Percentiles rank a stretch among this genome's conserved stretches.
These are phyloP conservation scores for Eupsittula cactorum DNA, from an alignment of 2,113 vertebrate species.

Conservation along the genomic window DNA sequence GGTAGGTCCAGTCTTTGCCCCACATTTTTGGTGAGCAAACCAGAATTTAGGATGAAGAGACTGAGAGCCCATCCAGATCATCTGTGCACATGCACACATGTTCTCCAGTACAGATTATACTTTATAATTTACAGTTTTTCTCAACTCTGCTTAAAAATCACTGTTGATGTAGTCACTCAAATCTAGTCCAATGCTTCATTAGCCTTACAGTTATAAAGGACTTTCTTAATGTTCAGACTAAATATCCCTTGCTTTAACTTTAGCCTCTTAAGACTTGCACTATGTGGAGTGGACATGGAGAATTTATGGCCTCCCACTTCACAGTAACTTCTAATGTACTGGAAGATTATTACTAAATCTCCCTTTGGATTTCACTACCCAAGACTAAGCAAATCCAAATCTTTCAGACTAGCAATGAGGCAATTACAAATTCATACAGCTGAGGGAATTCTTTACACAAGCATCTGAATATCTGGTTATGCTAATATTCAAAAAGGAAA, in stretches of 20 bases:
- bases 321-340: neutral
- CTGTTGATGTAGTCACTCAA: neutral
- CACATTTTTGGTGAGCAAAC: neutral
- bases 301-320: neutral
- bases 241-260: neutral
- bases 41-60: neutral
- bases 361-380: neutral
- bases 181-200: neutral
- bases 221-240: neutral
- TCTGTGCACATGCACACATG: neutral
- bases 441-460: neutral
- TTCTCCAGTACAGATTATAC: neutral
- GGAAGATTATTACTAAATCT: neutral
- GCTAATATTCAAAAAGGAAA: neutral
- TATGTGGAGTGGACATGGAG: neutral
- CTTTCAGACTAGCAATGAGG: neutral
- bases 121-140: neutral
- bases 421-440: neutral
- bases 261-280: neutral
- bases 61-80: neutral
- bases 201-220: neutral
- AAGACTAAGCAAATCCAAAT: neutral
- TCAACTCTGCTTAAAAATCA: neutral
- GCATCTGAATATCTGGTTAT: neutral
- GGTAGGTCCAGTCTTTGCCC: neutral